Evolutionary conservation across 2,113 vertebrate species (phyloP).

Genomic region (Erinaceus europaeus): DNA sequence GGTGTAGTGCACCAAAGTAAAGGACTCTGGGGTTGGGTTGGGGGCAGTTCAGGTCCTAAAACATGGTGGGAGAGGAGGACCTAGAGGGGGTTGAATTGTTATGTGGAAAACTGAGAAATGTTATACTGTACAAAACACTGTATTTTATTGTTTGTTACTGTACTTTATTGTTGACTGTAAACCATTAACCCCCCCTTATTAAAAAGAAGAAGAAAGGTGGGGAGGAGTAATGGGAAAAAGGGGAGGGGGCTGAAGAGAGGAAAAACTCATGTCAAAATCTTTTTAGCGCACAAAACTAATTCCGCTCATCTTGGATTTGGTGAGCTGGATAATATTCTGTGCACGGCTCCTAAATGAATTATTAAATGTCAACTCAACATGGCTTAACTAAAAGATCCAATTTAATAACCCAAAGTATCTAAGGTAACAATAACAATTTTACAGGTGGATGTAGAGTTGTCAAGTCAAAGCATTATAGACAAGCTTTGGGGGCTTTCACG

Average conservation of each 20-base stretch:
- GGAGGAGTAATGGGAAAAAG: too few species aligned
- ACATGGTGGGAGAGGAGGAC: too few species aligned
- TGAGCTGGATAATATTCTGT: conserved; percentile 58
- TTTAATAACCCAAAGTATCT: conserved; percentile 68
- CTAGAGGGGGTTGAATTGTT: too few species aligned
- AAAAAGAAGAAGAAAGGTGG: neutral
- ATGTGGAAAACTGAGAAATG: too few species aligned
- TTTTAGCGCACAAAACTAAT: conserved; percentile 42
- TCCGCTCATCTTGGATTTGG: conserved; percentile 44
- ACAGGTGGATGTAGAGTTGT: conserved; percentile 57
- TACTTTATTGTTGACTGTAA: too few species aligned
- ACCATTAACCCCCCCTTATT: too few species aligned
- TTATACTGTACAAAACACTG: too few species aligned
- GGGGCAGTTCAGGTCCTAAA: too few species aligned
- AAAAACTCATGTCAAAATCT: conserved; percentile 34
- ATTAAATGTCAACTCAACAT: conserved; percentile 70
- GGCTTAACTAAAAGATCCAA: conserved; percentile 73
- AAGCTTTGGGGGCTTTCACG: conserved; percentile 57
- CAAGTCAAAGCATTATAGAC: conserved; percentile 60
- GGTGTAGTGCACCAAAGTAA: too few species aligned
- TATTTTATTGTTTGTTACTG: too few species aligned
- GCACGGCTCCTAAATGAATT: conserved; percentile 61
- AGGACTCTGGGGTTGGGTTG: too few species aligned
- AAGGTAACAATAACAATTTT: conserved; percentile 65
- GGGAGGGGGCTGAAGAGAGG: neutral